Percentiles rank a stretch among this genome's conserved stretches.
Conservation (phyloP, 2,888 invertebrate genomes). For the Drosophila maculinotata region DNA sequence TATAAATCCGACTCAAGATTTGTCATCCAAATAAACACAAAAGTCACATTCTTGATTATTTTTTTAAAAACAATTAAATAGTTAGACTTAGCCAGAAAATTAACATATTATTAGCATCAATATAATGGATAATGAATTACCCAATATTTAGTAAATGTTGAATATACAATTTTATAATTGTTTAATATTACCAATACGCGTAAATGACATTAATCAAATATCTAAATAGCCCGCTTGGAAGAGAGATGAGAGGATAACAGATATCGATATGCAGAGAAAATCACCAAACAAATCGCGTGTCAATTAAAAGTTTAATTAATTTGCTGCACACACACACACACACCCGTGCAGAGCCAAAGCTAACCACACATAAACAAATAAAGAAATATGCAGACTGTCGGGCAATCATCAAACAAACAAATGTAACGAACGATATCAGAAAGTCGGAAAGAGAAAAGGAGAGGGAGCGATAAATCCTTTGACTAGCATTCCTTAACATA, state of each 20-base stretch:
- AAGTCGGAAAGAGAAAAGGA: background rate
- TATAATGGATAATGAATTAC: no score
- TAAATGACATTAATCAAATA: slow-evolving; percentile 44
- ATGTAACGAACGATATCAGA: slow-evolving; percentile 26
- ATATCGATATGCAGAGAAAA: slow-evolving; percentile 18
- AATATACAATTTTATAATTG: slow-evolving; percentile 37
- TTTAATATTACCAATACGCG: slow-evolving; percentile 43
- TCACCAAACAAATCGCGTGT: slow-evolving; percentile 60
- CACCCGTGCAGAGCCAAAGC: slow-evolving; percentile 16
- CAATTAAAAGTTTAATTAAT: slow-evolving; percentile 77
- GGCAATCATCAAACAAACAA: slow-evolving; percentile 51
- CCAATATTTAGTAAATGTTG: slow-evolving; percentile 12
- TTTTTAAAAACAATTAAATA: background rate
- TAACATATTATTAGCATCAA: no score
- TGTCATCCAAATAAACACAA: no score
- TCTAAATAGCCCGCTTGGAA: slow-evolving; percentile 12
- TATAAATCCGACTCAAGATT: no score
- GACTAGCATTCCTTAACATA: background rate
- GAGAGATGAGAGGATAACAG: background rate
- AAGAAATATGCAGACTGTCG: slow-evolving; percentile 14
- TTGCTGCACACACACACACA: slow-evolving; percentile 39
- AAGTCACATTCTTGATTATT: no score
- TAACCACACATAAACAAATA: slow-evolving; percentile 13
- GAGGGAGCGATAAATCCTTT: background rate
- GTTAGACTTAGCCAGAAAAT: background rate